These are phyloP conservation scores for Notolepis coatsorum DNA, from an alignment of 2,797 vertebrate genomes.

Conservation along the genomic window DNA sequence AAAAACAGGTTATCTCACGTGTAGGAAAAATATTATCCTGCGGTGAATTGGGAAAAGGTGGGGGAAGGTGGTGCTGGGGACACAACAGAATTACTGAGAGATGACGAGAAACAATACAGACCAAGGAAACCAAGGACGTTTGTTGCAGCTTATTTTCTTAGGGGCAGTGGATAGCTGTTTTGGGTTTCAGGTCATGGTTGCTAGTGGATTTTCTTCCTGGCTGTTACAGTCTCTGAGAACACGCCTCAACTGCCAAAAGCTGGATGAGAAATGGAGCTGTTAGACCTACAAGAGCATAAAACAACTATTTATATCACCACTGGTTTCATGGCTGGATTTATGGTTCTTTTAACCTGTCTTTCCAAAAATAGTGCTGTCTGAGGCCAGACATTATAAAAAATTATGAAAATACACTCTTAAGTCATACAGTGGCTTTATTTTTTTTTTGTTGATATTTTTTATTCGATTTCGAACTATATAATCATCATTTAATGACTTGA, in stretches of 20 bases:
- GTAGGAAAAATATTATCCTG: neutral
- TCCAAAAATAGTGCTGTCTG: slow-evolving; percentile 47
- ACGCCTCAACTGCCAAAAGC: slow-evolving; percentile 54
- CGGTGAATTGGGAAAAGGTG: neutral
- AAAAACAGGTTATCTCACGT: neutral
- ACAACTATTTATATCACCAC: slow-evolving; percentile 65
- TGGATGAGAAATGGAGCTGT: slow-evolving; percentile 64
- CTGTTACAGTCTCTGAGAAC: slow-evolving; percentile 60
- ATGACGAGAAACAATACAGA: slow-evolving; percentile 38
- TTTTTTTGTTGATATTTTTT: neutral
- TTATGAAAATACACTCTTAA: slow-evolving; percentile 33
- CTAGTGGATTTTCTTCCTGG: slow-evolving; percentile 63
- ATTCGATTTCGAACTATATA: neutral
- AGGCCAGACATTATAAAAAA: slow-evolving; percentile 35
- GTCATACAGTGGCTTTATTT: neutral
- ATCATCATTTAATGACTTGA: neutral
- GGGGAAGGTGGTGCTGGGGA: neutral
- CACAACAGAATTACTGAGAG: slow-evolving; percentile 17
- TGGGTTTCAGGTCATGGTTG: slow-evolving; percentile 65
- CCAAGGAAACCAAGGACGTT: slow-evolving; percentile 23
- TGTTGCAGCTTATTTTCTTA: slow-evolving; percentile 24
- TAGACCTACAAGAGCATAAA: slow-evolving; percentile 67
- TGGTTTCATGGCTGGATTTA: slow-evolving; percentile 65
- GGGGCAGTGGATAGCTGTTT: slow-evolving; percentile 33
- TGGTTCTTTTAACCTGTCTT: slow-evolving; percentile 64